Evolutionary conservation across 2,797 vertebrate genomes (phyloP), one percentile per base, ranked within the genome.

Genomic region (Hylomyscus alleni): DNA sequence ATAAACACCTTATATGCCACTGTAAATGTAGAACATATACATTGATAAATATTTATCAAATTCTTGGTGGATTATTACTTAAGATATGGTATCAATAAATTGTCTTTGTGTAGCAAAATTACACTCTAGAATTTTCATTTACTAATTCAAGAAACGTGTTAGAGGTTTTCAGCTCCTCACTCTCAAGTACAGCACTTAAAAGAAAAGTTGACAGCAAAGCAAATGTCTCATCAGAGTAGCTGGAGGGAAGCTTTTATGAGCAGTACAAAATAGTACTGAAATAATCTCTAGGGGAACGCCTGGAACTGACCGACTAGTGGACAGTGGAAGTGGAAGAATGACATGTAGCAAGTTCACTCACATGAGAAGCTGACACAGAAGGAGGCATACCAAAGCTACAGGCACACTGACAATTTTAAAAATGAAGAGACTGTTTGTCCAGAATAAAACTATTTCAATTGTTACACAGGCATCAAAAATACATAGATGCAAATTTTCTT

Each of bases 391-490:
- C 20, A 86, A 52, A 31, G 78, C 31, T 82, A 13, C 22, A 88
- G 29, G 6, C 40, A 83, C 44, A 37, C 10, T 31, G 34, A 67
- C 10, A 86, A 73, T 47, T 90, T 97, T 44, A 94, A 96, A 95
- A 92, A 85, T 82, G 83, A 92, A 75, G n/a, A 85, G 56, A 91
- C 47, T 62, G 12, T 87, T 91, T 93, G 86, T 50, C 77, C 9
- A 82, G 44, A 34, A 95, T 73, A 91, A 94, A 86, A 83, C 6
- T 83, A 47, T 34, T 88, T 11, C 40, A 24, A 54, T 89, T 75
- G 93, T 47, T 88, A 95, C 37, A 80, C 31, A 88, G 34, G 26
- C 31, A 9, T n/a, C 40, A 47, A 91, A 91, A 97, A 89, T 76
- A 91, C 13, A 50, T 0, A 72, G 12, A 83, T 67, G 88, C 90